Evolutionary conservation across 2,113 vertebrate genomes (phyloP), one percentile per base, ranked within the genome.

Genomic region (Eclectus roratus): DNA sequence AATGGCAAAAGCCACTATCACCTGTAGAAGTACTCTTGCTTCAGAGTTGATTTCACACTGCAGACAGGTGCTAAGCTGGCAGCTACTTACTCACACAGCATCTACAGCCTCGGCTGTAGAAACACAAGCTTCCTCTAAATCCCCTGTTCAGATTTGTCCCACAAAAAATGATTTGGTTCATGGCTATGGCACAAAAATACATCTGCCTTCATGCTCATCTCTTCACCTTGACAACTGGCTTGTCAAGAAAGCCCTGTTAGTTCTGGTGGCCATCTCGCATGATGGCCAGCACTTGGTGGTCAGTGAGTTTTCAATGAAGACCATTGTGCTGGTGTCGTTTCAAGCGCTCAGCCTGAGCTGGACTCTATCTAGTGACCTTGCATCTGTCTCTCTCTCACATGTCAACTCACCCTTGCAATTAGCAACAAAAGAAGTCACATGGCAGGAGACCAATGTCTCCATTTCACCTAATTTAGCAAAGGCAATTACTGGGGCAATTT

Each of bases 261-360:
- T 43, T 13, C 83, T 35, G 25, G 3, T 21, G 53, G 61, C 25
- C 23, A 9, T 6, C 44, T 58, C 3, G 1, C 21, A 23, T 21
- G 4, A 8, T 1, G 16, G 49, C 29, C 66, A 79, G 11, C 7
- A 1, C 13, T 33, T 0, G 7, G 46, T 31, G n/a, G 37, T n/a
- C 39, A 3, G 19, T 3, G 39, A 43, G 50, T 43, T 29, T 46
- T 23, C 46, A 27, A 1, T 0, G n/a, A 37, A 50, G 65, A 56
- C 44, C 43, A 23, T 7, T 4, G 0, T 1, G 39, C 73, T 0
- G 3, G 64, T 3, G 28, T 9, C 9, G 1, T 20, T 56, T 27
- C 44, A 37, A 18, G 43, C 0, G 2, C 25, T 33, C n/a, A 25
- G 74, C 33, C 53, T 7, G 37, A 63, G 19, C 43, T 37, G 71